Base-by-base conservation (phyloP, 1,140 invertebrate genomes). In the Drosophila willistoni region DNA sequence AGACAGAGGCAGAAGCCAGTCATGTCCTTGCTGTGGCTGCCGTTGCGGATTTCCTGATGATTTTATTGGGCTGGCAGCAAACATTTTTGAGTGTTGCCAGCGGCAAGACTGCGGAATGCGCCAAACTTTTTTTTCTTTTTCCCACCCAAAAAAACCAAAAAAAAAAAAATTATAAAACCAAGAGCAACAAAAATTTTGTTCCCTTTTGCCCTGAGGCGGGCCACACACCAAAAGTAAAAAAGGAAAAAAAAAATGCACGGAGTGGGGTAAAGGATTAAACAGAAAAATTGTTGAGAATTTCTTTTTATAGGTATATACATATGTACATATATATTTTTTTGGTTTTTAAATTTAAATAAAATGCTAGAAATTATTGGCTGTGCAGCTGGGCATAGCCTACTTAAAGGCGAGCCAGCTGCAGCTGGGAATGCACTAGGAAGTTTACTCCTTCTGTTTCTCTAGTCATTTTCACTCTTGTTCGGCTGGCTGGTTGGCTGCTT, bases 11-110 rank as follows among this genome's bases (percentile, higher is more conserved):
- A 59, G 64, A 51, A 51, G 44, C 44, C 44, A 51, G 44, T 55
- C 54, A 34, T 65, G 73, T 34, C 68, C 47, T 67, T 64, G 61
- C 7, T 69, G 41, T 63, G 34, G 60, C 29, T 70, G 66, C 54
- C 64, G 72, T 64, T 85, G 73, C 83, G 84, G 83, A 86, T 86
- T 86, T 86, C 77, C 84, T 87, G 83, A 86, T 86, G 83, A 86
- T 86, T 86, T 86, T 86, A 87, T 86, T 86, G 83, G 83, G 83
- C 83, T 77, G 70, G 79, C 76, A 86, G 83, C 83, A 86, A 86
- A 87, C 83, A 86, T 86, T 86, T 86, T 86, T 86, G 83, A 86
- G 83, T 86, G 83, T 87, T 89, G 83, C 83, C 83, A 83, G 66
- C 72, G 85, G 83, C 83, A 71, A 65, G 79, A 86, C 83, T 86